These are phyloP conservation scores for Melanerpes formicivorus DNA, from an alignment of 2,113 vertebrate genomes.

Conservation along the genomic window DNA sequence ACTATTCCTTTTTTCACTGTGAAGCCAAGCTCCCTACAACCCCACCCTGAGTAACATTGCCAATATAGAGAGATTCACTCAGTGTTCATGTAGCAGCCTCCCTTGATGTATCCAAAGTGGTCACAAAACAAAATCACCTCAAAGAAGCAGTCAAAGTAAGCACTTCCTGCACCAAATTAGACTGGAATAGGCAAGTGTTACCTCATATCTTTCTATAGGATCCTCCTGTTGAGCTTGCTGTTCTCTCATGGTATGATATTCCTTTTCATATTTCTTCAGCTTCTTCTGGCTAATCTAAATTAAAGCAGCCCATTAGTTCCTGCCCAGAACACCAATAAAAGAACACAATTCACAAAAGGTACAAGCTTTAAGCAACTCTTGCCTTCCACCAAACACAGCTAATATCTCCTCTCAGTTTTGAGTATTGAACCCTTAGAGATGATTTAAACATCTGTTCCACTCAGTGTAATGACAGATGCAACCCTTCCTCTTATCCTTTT, in stretches of 20 bases:
- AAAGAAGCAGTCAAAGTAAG: neutral
- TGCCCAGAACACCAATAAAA: neutral
- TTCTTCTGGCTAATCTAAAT: slow-evolving; percentile 97
- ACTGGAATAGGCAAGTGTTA: slow-evolving; percentile 44
- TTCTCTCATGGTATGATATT: slow-evolving; percentile 94
- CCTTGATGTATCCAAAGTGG: neutral
- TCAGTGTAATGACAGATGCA: neutral
- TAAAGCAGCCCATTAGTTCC: slow-evolving; percentile 54
- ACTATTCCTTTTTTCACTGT: neutral
- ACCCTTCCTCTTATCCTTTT: neutral
- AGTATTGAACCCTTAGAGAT: neutral
- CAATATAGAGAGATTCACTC: neutral
- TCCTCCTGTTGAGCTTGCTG: slow-evolving; percentile 98
- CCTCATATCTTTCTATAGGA: slow-evolving; percentile 96
- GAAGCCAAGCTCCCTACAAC: neutral
- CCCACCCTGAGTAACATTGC: neutral
- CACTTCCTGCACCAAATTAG: neutral
- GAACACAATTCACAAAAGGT: neutral
- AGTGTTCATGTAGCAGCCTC: rapidly evolving
- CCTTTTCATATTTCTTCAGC: slow-evolving; percentile 97
- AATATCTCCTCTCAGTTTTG: neutral
- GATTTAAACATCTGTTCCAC: neutral
- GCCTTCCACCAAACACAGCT: neutral
- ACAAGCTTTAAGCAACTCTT: neutral
- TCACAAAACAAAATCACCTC: neutral